These are phyloP conservation scores for Myiozetetes cayanensis DNA, from an alignment of 2,113 vertebrate genomes.

Conservation along the genomic window DNA sequence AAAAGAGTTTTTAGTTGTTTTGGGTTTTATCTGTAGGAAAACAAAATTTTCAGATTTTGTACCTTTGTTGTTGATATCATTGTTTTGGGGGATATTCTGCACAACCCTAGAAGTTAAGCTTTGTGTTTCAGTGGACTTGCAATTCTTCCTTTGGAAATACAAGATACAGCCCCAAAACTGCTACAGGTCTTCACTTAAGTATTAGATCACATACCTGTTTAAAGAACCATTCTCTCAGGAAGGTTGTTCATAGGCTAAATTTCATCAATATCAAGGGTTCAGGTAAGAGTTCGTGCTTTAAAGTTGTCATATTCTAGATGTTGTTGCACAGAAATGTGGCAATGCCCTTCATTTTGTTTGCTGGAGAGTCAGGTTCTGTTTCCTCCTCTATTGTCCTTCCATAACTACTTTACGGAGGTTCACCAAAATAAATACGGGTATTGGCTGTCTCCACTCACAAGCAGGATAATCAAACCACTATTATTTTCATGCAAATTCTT, in stretches of 20 bases:
- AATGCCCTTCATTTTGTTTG: not conserved
- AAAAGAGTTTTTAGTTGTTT: not conserved
- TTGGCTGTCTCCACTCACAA: not conserved
- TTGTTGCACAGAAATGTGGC: not conserved
- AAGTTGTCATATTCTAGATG: not conserved
- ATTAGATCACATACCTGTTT: not conserved
- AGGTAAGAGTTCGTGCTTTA: not conserved
- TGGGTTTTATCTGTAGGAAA: not conserved
- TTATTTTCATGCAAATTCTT: not conserved
- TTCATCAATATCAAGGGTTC: not conserved
- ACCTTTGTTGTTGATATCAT: not conserved
- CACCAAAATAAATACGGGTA: not conserved
- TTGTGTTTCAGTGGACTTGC: not conserved
- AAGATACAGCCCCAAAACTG: not conserved
- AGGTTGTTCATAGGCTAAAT: not conserved
- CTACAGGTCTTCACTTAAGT: not conserved
- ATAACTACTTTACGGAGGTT: not conserved
- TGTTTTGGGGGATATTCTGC: not conserved
- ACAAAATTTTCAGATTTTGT: not conserved
- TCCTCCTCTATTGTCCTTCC: not conserved
- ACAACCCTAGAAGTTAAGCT: not conserved
- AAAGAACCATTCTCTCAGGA: not conserved
- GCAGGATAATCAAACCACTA: not conserved
- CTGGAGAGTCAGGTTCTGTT: not conserved
- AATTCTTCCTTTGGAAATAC: not conserved